Base-by-base conservation (phyloP, 2,113 vertebrate genomes). In the Limnothrissa miodon region DNA sequence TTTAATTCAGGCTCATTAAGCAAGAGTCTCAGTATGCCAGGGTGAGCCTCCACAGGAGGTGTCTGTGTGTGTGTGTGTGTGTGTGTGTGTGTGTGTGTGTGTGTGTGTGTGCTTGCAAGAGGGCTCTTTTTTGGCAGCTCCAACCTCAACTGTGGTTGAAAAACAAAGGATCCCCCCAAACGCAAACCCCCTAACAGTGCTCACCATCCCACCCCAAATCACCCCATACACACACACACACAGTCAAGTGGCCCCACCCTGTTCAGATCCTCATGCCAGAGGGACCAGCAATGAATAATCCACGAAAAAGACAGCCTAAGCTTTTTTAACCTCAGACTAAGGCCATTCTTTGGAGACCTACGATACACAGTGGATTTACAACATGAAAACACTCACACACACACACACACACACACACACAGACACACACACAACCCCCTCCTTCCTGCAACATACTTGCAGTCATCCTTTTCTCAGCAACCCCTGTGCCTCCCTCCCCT, bases 391-490 rank as follows among this genome's bases (percentile, higher is more conserved):
- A 87, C 15, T 79, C 78, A 82, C 82, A 81, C 78, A 78, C 39
- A 42, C 46, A 85, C 39, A 66, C 25, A 66, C 59, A 66, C 25
- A 66, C 10, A 15, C 59, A 74, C 11, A 56, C 13, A 19, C 53
- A 56, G 10, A 56, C 53, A 56, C 53, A 56, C 87, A 90, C 86
- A 91, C 88, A 87, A 91, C 86, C 66, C 91, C 87, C 88, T n/a
- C n/a, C n/a, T n/a, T n/a, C 89, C 87, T 85, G 85, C 39, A 88
- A 94, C 91, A 91, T 94, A 90, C 92, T 91, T 91, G 88, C 91
- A 89, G 80, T 91, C 89, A 92, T 93, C 90, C 88, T 91, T 89
- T 92, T 92, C 92, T 92, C 92, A 93, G 90, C 90, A 48, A 21
- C 59, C 62, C 66, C 80, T 21, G 53, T 23, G 23, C 17, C 17